These are phyloP conservation scores for Dendrocincla tyrannina DNA, from an alignment of 2,797 vertebrate genomes.

Conservation along the genomic window DNA sequence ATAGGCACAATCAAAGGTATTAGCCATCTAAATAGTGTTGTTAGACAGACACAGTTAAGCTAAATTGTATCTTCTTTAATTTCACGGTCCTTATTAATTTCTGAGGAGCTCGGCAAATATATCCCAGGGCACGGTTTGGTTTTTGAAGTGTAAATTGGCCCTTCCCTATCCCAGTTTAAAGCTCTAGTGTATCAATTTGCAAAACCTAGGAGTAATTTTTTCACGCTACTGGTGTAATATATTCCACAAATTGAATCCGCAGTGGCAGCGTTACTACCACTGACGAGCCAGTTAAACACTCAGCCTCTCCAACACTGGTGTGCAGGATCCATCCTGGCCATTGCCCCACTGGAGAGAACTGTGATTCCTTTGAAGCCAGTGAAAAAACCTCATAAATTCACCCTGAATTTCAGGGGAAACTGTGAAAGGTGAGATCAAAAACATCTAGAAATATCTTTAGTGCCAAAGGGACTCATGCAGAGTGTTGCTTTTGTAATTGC, in stretches of 20 bases:
- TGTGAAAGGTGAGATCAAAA: not conserved
- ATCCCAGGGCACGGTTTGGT: not conserved
- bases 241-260: not conserved
- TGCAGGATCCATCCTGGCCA: not conserved
- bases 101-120: not conserved
- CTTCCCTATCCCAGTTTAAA: not conserved
- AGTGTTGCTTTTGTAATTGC: conserved; percentile 1
- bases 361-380: not conserved
- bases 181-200: conserved; percentile 3
- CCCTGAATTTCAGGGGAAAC: not conserved
- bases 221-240: not conserved
- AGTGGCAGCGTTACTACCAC: not conserved
- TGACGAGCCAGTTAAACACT: accelerated
- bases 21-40: not conserved
- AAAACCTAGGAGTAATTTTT: not conserved
- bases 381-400: not conserved
- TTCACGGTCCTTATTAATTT: not conserved
- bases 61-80: conserved; percentile 35
- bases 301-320: not conserved
- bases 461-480: not conserved
- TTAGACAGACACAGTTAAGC: not conserved
- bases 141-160: conserved; percentile 59
- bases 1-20: not conserved
- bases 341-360: accelerated
- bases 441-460: not conserved